A percentile compares a stretch with the other conserved stretches of the same genome.
These are phyloP conservation scores for Apodemus speciosus DNA, from an alignment of 2,113 vertebrate genomes.

Conservation along the genomic window DNA sequence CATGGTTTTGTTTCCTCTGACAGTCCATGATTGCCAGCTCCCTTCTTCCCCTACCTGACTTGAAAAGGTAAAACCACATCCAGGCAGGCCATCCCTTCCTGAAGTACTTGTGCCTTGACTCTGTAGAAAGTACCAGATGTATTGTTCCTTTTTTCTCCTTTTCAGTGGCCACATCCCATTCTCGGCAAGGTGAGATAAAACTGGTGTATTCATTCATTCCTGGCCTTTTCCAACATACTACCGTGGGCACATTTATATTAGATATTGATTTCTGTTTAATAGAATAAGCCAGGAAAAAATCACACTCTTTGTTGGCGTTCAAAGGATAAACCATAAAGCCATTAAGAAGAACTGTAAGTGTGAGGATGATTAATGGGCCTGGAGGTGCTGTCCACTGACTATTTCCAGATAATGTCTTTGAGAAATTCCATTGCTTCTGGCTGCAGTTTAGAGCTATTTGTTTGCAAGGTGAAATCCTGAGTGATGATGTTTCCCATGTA, in stretches of 20 bases:
- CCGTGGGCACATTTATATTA: slow-evolving; percentile 86
- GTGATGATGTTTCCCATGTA: slow-evolving; percentile 65
- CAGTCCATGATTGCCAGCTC: accelerated
- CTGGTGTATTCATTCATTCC: slow-evolving; percentile 63
- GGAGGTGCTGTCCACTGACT: slow-evolving; percentile 82
- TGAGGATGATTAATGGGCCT: slow-evolving; percentile 87
- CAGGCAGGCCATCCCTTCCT: accelerated
- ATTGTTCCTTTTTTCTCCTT: neutral
- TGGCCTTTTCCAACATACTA: slow-evolving; percentile 80
- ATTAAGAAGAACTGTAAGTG: slow-evolving; percentile 86
- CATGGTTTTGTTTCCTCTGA: slow-evolving; percentile 26
- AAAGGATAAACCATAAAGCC: slow-evolving; percentile 88
- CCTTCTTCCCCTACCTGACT: neutral
- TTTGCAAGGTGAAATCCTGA: slow-evolving; percentile 87
- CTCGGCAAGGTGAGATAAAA: slow-evolving; percentile 58
- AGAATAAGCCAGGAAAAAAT: slow-evolving; percentile 87
- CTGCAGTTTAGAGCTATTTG: slow-evolving; percentile 86
- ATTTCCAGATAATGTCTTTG: slow-evolving; percentile 89
- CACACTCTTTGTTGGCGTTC: slow-evolving; percentile 86
- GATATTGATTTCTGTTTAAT: slow-evolving; percentile 89
- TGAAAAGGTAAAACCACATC: neutral
- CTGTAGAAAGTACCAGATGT: neutral
- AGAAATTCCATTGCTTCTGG: slow-evolving; percentile 86
- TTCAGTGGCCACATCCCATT: neutral
- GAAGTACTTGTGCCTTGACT: accelerated